Evolutionary conservation across 1,140 invertebrate genomes (phyloP).

Genomic region (Drosophila tani): DNA sequence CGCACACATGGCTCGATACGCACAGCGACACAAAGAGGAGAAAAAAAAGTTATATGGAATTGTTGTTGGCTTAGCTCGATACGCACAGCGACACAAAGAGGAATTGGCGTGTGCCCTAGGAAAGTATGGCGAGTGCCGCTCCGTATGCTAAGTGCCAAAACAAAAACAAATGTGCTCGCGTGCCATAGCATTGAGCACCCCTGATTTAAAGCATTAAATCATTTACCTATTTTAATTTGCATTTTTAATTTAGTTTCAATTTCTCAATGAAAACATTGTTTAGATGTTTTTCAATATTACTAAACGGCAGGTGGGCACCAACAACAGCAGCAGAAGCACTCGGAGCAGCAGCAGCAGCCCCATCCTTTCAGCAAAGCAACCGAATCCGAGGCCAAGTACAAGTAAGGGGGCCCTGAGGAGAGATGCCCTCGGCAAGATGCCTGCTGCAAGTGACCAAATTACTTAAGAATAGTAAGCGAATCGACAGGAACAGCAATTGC

Average conservation of each 20-base stretch:
- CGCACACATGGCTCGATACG: no score
- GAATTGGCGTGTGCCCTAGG: no score
- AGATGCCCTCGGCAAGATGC: neutral
- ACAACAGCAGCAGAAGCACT: conserved; percentile 38
- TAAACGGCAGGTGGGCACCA: conserved; percentile 66
- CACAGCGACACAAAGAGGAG: no score
- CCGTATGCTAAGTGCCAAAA: no score
- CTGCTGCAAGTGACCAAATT: conserved; percentile 69
- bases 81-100: no score
- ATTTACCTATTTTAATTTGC: conserved; percentile 16
- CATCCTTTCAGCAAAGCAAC: conserved; percentile 45
- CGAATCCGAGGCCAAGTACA: conserved; percentile 65
- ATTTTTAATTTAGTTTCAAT: conserved; percentile 52
- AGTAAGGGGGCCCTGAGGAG: conserved; percentile 30
- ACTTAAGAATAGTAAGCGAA: conserved; percentile 70
- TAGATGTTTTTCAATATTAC: conserved; percentile 81
- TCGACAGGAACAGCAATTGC: conserved; percentile 47
- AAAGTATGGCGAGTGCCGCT: no score
- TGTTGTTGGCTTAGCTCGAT: no score
- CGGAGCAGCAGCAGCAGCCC: conserved; percentile 43
- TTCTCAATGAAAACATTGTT: conserved; percentile 71
- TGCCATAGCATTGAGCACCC: no score
- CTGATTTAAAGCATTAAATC: neutral
- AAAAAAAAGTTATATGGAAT: no score
- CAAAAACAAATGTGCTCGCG: no score